Evolutionary conservation across 2,113 vertebrate genomes (phyloP).

Genomic region (Geococcyx californianus): DNA sequence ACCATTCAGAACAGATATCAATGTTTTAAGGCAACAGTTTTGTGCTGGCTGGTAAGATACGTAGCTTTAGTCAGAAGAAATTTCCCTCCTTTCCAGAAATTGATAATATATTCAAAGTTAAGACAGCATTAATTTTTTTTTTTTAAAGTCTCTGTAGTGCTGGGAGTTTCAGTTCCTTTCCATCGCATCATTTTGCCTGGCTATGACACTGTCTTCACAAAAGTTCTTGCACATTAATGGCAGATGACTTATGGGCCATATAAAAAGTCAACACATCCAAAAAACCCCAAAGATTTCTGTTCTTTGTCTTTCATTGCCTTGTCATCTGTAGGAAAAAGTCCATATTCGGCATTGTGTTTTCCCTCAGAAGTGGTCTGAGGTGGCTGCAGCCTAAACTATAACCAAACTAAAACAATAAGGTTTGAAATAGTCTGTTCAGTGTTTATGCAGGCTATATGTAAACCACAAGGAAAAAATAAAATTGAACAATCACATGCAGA

Average conservation of each 20-base stretch:
- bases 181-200: neutral
- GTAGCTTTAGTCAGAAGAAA: neutral
- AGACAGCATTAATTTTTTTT: neutral
- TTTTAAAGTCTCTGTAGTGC: neutral
- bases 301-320: neutral
- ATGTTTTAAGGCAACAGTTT: neutral
- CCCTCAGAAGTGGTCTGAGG: slow-evolving; percentile 43
- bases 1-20: neutral
- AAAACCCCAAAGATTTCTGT: neutral
- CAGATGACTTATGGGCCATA: neutral
- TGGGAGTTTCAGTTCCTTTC: neutral
- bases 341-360: neutral
- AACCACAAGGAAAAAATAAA: slow-evolving; percentile 40
- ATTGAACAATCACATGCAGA: neutral
- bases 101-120: neutral
- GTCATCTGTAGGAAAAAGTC: neutral
- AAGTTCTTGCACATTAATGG: neutral
- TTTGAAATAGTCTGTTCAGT: slow-evolving; percentile 30
- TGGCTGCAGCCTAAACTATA: slow-evolving; percentile 14
- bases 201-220: neutral
- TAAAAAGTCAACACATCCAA: neutral
- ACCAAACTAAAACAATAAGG: neutral
- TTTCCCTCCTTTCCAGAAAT: neutral
- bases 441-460: slow-evolving; percentile 10
- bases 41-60: neutral